phyloP scores from a whole-genome alignment of 2,113 vertebrate genomes.

The Hirundichthys speculiger region DNA sequence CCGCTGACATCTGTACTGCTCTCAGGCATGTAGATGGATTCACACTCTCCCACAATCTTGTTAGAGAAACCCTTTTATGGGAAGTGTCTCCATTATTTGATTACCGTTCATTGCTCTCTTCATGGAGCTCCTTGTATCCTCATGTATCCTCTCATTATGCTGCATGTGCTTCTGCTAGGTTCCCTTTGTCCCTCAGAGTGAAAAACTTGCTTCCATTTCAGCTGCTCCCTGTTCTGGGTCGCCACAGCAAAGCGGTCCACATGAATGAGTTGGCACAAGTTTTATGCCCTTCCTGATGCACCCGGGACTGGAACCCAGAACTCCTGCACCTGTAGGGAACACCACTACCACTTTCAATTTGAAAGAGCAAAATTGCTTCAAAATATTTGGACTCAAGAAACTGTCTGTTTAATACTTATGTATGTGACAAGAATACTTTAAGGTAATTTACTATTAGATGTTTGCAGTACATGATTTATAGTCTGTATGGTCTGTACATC shows the following conservation, averaged over 20 bases:
- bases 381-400: no score
- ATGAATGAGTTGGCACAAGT: no score
- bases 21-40: conserved; percentile 57
- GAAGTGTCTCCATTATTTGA: conserved; percentile 72
- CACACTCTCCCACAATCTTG: conserved; percentile 72
- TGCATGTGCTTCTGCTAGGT: neutral
- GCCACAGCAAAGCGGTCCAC: no score
- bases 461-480: conserved; percentile 23
- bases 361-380: neutral
- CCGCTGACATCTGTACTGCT: conserved; percentile 60
- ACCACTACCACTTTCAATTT: no score
- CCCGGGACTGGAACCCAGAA: no score
- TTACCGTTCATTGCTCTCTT: conserved; percentile 59
- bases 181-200: conserved; percentile 17
- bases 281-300: no score
- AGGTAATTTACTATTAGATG: conserved; percentile 31
- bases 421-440: conserved; percentile 7
- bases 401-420: neutral
- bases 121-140: conserved; percentile 30
- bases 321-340: no score
- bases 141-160: conserved; percentile 16
- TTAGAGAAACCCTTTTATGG: conserved; percentile 76
- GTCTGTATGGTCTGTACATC: conserved; percentile 12
- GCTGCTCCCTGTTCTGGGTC: no score
- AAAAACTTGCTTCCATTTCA: no score